Evolutionary conservation across 2,113 vertebrate species (phyloP).

Genomic region (Percopsis transmontana): DNA sequence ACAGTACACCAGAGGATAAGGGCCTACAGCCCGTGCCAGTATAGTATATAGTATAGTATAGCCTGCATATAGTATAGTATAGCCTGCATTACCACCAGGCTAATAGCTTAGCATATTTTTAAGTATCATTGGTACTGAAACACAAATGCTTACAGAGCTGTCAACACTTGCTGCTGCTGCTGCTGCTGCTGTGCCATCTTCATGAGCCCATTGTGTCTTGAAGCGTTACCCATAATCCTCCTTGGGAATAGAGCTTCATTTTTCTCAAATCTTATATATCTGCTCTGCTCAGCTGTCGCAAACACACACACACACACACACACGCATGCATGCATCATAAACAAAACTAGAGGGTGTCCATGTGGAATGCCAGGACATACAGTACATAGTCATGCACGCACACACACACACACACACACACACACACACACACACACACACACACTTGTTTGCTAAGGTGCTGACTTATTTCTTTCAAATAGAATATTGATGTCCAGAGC

Average conservation of each 20-base stretch:
- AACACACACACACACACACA: background rate
- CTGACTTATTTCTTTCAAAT: background rate
- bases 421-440: no score
- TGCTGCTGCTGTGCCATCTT: background rate
- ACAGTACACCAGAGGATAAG: conserved; percentile 17
- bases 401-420: conserved; percentile 2
- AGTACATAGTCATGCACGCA: background rate
- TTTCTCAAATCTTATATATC: conserved; percentile 34
- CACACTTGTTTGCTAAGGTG: background rate
- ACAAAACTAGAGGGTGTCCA: background rate
- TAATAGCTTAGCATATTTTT: conserved; percentile 28
- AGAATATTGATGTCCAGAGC: conserved; percentile 13
- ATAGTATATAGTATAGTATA: no score
- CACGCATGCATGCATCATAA: conserved; percentile 2
- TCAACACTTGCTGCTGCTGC: no score
- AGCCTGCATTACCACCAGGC: conserved; percentile 10
- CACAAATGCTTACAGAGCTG: background rate
- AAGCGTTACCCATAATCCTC: conserved; percentile 33
- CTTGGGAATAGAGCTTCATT: conserved; percentile 20
- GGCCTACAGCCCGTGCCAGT: no score
- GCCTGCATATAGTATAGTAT: no score
- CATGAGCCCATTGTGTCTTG: background rate
- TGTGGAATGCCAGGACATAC: conserved; percentile 20
- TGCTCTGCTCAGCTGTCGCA: background rate
- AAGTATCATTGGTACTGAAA: conserved; percentile 9